Evolutionary conservation across 2,888 invertebrate species (phyloP), one percentile per base, ranked within the genome.

Genomic region (Lysandra bellargus): DNA sequence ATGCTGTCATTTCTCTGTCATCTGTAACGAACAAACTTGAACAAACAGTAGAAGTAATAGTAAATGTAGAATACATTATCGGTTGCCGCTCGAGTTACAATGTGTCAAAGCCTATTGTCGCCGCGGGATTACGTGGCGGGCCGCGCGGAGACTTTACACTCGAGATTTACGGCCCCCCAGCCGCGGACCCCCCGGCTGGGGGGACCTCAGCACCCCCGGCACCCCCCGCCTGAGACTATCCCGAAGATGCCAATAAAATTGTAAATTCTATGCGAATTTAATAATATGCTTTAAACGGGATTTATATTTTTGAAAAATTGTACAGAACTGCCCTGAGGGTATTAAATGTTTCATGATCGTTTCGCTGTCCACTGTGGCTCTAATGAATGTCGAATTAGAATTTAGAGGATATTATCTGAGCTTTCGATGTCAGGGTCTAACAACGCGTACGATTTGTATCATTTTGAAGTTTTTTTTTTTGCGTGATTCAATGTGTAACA

Each of bases 141-240:
- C 82, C 81, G 80, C 83, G 80, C 80, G 81, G 81, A 81, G 79
- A 79, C 81, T 81, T 64, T 80, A 79, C 81, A 82, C 81, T 81
- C 73, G 80, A 84, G 84, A 85, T 85, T 85, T 84, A 85, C 84
- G 84, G 79, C 80, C 80, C 83, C 82, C 78, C 72, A 79, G 78
- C 80, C 76, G 33, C 5, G 33, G 69, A 17, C 33, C 33, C 69
- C 64, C 64, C 23, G 30, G 30, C 30, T 23, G 30, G 33, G 69
- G 17, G 17, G 64, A 33, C 75, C 72, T 74, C 74, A 80, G 78
- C 49, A 49, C 49, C 79, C 80, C 80, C 79, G 78, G 57, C 78
- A 79, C 57, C 60, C 79, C 73, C 77, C 80, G 80, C 80, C 80
- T 80, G 53, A 44, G 64, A 64, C 74, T 44, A 74, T 74, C 12